phyloP scores from a whole-genome alignment of 2,797 vertebrate genomes.

The Epinephelus coioides region DNA sequence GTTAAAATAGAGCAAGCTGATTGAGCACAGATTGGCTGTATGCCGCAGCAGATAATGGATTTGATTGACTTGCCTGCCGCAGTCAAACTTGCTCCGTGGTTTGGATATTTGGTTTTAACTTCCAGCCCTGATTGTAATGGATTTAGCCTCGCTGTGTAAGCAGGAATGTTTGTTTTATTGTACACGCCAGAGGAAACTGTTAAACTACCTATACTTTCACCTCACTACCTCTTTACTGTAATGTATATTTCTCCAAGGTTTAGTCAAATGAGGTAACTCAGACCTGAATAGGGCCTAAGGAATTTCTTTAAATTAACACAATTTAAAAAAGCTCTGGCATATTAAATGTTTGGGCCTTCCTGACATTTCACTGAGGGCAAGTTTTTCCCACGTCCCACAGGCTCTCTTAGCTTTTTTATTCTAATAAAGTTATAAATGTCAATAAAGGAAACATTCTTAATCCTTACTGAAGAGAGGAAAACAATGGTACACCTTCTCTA shows the following conservation, averaged over 20 bases:
- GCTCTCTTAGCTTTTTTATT: too few species aligned
- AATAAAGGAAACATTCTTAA: too few species aligned
- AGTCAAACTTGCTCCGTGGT: conserved; percentile 20
- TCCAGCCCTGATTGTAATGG: conserved; percentile 29
- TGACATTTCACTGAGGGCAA: too few species aligned
- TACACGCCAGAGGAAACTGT: background rate
- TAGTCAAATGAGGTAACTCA: background rate
- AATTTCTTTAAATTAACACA: background rate
- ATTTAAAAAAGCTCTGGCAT: background rate
- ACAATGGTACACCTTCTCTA: too few species aligned
- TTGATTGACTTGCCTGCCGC: conserved; percentile 40
- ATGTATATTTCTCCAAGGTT: background rate
- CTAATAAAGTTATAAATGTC: too few species aligned
- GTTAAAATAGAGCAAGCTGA: conserved; percentile 23
- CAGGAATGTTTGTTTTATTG: conserved; percentile 17
- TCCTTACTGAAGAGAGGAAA: too few species aligned
- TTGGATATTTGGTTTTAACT: conserved; percentile 13
- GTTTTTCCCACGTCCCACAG: too few species aligned
- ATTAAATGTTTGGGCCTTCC: background rate
- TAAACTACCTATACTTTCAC: conserved; percentile 5
- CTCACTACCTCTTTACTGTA: background rate
- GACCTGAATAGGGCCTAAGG: background rate
- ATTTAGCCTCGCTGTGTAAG: conserved; percentile 20
- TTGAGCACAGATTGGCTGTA: conserved; percentile 38
- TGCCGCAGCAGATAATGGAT: conserved; percentile 31